Evolutionary conservation across 2,113 vertebrate genomes (phyloP), one percentile per base, ranked within the genome.

Genomic region (Benitochromis conjunctus): DNA sequence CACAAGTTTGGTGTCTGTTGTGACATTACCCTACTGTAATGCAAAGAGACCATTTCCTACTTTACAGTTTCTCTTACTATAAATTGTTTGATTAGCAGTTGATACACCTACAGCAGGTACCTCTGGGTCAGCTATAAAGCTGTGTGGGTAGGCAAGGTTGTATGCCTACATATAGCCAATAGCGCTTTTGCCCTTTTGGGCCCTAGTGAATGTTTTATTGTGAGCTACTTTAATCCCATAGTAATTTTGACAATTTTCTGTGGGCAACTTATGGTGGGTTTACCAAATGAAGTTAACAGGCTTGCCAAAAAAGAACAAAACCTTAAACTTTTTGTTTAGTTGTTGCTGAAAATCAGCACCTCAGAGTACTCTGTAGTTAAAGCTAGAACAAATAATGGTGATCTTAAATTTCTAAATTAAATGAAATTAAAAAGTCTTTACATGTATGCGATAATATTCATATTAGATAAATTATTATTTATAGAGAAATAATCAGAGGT

Each of bases 221-320:
- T 66, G 60, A 19, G 19, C 19, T 38, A 64, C 19, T 64, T 64
- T 38, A 21, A 64, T 9, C 34, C 34, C 60, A 66, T 21, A 38
- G 34, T 38, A 1, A 66, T 38, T 38, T 21, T 38, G 38, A 38
- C 38, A 46, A 46, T 16, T 24, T 43, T 69, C n/a, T 43, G 36
- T 1, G 64, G 64, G n/a, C 38, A 69, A 69, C 12, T n/a, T 43
- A 43, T 43, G 13, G 41, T 13, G 41, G 41, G 64, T 43, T 43
- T 9, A 9, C 38, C n/a, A 24, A 41, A 69, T 69, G 8, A 69
- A 43, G 11, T 46, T 24, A 24, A 69, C n/a, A 43, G 64, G 13
- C n/a, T 43, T 69, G 62, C 7, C 0, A 6, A 34, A 34, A 34
- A 34, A 29, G 7, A 7, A 18, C 6, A 7, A 0, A 62, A 62